Base-by-base conservation (phyloP, 1,140 invertebrate genomes). In the Bombus waltoni region DNA sequence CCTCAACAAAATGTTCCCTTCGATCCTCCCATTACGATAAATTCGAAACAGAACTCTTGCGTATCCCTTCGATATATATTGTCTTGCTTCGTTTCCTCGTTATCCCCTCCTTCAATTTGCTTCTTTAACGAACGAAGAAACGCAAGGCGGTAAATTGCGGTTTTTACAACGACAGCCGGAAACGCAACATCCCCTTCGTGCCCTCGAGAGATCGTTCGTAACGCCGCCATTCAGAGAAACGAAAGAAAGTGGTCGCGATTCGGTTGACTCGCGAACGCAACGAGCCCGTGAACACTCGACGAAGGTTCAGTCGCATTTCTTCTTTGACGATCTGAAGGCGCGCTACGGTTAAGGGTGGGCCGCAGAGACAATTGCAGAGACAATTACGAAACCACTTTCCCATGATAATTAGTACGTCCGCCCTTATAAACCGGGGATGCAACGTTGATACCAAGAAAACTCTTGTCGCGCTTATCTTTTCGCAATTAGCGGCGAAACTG, bases 361-460 rank as follows among this genome's bases (percentile, higher is more conserved):
- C 42, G n/a, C 13, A 6, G 2, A 72, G 71, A 72, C 40, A 42
- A 42, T 42, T 42, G 40, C 38, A 38, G 38, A 40, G 57, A 76
- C 47, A 76, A 76, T 59, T 76, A 76, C 32, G 35, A 40, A 62
- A 38, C 75, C 57, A 62, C 75, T 62, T 77, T 77, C 28, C 75
- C 75, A 40, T 42, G 75, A 77, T 57, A 77, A 77, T 76, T 76
- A 76, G 47, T 13, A 59, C 47, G 44, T 1, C 35, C 25, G 1
- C 10, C 10, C 47, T 53, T 53, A 53, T 8, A 11, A 38, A 28
- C 35, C 3, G 10, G 18, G 4, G 32, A 59, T n/a, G 74, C 32
- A 13, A 59, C 15, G 53, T 40, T 62, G 22, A 40, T 59, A 59
- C 18, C 32, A 28, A 59, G 53, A 42, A 76, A 76, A 40, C 74